phyloP scores from a whole-genome alignment of 2,113 vertebrate genomes.

The Tetraodon nigroviridis region DNA sequence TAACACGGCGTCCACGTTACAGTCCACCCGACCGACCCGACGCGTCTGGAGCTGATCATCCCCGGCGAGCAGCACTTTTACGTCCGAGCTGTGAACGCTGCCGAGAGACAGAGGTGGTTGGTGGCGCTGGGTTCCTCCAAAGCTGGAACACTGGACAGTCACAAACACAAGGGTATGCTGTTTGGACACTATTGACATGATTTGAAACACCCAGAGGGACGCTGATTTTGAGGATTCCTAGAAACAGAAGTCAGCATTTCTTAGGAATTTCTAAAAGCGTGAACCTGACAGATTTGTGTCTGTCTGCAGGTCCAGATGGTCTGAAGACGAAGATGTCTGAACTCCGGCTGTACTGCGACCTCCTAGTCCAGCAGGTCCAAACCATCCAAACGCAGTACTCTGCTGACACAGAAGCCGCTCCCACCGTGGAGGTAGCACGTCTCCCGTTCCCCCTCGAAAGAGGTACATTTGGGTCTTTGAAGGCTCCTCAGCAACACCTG shows the following conservation, averaged over 20 bases:
- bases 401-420: constrained; percentile 53
- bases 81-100: constrained; percentile 76
- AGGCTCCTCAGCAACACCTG: not conserved
- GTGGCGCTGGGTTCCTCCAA: constrained; percentile 83
- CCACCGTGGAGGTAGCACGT: constrained; percentile 46
- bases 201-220: too few species aligned
- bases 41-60: constrained; percentile 78
- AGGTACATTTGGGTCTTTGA: not conserved
- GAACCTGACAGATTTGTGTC: not conserved
- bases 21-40: constrained; percentile 75
- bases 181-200: too few species aligned
- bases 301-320: constrained; percentile 72
- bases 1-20: not conserved
- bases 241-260: too few species aligned
- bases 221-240: too few species aligned
- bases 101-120: constrained; percentile 82
- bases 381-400: constrained; percentile 72
- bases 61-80: constrained; percentile 84
- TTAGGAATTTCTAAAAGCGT: too few species aligned
- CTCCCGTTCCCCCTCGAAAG: constrained; percentile 23
- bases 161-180: constrained; percentile 72
- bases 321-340: constrained; percentile 99
- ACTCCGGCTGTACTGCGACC: constrained; percentile 95
- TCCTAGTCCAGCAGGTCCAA: constrained; percentile 71
- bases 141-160: constrained; percentile 76